phyloP scores from a whole-genome alignment of 2,113 vertebrate genomes.

The Carollia perspicillata region DNA sequence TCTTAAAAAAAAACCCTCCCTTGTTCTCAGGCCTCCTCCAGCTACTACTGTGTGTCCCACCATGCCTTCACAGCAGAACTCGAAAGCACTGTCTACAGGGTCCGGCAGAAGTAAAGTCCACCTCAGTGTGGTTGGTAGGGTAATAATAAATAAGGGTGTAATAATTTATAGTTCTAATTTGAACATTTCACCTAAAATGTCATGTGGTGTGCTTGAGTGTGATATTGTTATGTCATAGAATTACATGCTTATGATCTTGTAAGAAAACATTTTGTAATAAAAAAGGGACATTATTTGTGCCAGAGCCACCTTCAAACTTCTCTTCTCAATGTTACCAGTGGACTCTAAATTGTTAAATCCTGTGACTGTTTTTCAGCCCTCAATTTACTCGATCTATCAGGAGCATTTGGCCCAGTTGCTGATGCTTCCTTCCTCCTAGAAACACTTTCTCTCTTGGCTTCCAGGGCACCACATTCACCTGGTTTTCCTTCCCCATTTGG shows the following conservation, averaged over 20 bases:
- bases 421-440: not conserved
- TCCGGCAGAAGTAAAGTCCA: too few species aligned
- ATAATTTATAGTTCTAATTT: too few species aligned
- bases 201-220: too few species aligned
- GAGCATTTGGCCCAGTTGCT: not conserved
- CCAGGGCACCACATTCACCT: not conserved
- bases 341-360: not conserved
- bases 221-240: too few species aligned
- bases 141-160: too few species aligned
- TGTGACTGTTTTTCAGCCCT: not conserved
- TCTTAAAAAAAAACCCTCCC: not conserved
- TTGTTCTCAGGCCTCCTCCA: not conserved
- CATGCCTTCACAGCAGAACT: not conserved
- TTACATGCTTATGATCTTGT: too few species aligned
- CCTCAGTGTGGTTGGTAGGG: too few species aligned
- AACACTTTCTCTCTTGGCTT: conserved; percentile 1
- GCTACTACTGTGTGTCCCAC: not conserved
- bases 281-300: too few species aligned
- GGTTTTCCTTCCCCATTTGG: not conserved
- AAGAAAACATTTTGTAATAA: too few species aligned
- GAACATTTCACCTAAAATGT: too few species aligned
- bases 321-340: not conserved
- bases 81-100: not conserved
- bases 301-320: not conserved
- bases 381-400: not conserved